Conservation (phyloP, 2,888 invertebrate genomes). For the Oscheius sp. region DNA sequence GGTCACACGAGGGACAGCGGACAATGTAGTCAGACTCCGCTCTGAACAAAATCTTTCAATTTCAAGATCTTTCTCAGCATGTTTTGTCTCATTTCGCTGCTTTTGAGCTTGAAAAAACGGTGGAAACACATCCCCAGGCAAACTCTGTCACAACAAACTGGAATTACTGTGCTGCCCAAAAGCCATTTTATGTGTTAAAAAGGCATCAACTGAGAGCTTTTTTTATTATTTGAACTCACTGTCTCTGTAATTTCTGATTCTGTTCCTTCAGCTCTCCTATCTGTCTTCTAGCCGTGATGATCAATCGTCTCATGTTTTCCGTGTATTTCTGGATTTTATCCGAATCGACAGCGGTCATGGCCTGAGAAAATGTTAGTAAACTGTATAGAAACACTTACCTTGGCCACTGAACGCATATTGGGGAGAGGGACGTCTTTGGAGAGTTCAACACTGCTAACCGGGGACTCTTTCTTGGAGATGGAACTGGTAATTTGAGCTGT, state of each 20-base stretch:
- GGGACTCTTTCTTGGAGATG: too few relatives aligned
- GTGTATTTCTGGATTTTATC: slow-evolving; percentile 1
- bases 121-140: too few relatives aligned
- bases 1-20: slow-evolving; percentile 16
- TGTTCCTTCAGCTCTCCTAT: slow-evolving; percentile 17
- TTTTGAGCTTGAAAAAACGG: too few relatives aligned
- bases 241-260: slow-evolving; percentile 9
- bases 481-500: too few relatives aligned
- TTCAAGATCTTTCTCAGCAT: too few relatives aligned
- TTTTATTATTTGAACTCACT: background rate
- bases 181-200: too few relatives aligned
- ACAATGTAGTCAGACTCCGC: slow-evolving; percentile 12
- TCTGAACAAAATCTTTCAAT: slow-evolving; percentile 6
- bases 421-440: too few relatives aligned
- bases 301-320: slow-evolving; percentile 14
- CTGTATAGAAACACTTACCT: background rate
- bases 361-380: background rate
- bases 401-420: background rate
- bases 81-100: too few relatives aligned
- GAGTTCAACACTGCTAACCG: too few relatives aligned
- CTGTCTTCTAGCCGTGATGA: slow-evolving; percentile 31
- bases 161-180: too few relatives aligned
- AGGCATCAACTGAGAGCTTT: too few relatives aligned
- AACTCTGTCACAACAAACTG: too few relatives aligned
- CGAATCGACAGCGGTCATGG: background rate